These are phyloP conservation scores for Cheilosia urbana DNA, from an alignment of 2,888 invertebrate species.

Conservation along the genomic window DNA sequence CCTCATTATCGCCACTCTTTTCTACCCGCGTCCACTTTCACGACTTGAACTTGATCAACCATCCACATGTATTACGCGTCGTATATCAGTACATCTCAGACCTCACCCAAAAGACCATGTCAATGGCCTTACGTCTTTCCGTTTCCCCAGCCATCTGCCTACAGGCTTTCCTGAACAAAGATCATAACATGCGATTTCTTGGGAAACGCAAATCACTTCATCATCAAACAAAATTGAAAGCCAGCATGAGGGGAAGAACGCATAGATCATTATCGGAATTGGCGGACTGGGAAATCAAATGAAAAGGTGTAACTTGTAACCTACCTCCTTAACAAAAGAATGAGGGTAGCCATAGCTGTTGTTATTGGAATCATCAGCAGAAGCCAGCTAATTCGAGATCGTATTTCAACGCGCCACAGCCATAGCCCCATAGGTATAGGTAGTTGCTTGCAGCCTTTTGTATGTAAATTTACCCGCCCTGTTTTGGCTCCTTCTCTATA, in stretches of 20 bases:
- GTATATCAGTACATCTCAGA: slow-evolving; percentile 1
- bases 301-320: slow-evolving; percentile 68
- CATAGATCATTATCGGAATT: slow-evolving; percentile 70
- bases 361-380: slow-evolving; percentile 28
- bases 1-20: slow-evolving; percentile 9
- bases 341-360: slow-evolving; percentile 42
- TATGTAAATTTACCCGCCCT: slow-evolving; percentile 59
- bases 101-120: slow-evolving; percentile 17
- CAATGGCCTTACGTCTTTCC: slow-evolving; percentile 39
- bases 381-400: slow-evolving; percentile 53
- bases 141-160: slow-evolving; percentile 50
- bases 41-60: slow-evolving; percentile 30
- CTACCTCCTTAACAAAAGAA: slow-evolving; percentile 55
- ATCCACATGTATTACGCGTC: slow-evolving; percentile 12
- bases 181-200: slow-evolving; percentile 66
- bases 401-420: slow-evolving; percentile 58
- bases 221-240: slow-evolving; percentile 45
- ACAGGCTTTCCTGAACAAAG: slow-evolving; percentile 56
- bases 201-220: slow-evolving; percentile 73
- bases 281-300: slow-evolving; percentile 59
- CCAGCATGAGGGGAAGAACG: slow-evolving; percentile 32
- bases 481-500: slow-evolving; percentile 45
- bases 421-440: background rate
- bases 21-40: background rate
- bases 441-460: slow-evolving; percentile 26